Percentiles rank a stretch among this genome's conserved stretches.
These are phyloP conservation scores for Hypomesus transpacificus DNA, from an alignment of 2,113 vertebrate species.

Conservation along the genomic window DNA sequence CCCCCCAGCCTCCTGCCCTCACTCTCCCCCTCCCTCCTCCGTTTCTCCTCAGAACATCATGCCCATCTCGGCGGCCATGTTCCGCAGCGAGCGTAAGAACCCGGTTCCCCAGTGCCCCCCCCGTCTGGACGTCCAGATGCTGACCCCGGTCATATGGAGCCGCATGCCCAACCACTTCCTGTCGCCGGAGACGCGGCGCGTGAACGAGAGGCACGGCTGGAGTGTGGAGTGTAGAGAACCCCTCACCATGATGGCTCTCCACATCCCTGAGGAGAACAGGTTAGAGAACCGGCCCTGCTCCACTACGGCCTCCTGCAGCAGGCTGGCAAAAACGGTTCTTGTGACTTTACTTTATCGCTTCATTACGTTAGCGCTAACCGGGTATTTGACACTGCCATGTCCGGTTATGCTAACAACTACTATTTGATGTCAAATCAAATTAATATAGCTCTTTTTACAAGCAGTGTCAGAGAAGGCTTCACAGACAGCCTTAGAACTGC, in stretches of 20 bases:
- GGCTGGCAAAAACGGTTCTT: too few relatives aligned
- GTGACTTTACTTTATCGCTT: too few relatives aligned
- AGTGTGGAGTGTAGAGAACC: constrained; percentile 80
- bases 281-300: constrained; percentile 35
- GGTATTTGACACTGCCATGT: too few relatives aligned
- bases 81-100: constrained; percentile 88
- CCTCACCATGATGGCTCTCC: constrained; percentile 93
- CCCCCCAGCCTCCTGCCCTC: not conserved
- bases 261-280: constrained; percentile 94
- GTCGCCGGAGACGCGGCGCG: constrained; percentile 69
- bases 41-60: constrained; percentile 83
- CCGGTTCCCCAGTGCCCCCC: constrained; percentile 87
- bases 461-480: too few relatives aligned
- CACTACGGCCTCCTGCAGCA: too few relatives aligned
- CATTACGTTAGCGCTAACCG: too few relatives aligned
- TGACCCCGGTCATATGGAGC: constrained; percentile 91
- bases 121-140: constrained; percentile 79
- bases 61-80: constrained; percentile 94
- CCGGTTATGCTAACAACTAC: too few relatives aligned
- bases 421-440: too few relatives aligned
- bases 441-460: too few relatives aligned
- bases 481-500: too few relatives aligned
- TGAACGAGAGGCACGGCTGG: constrained; percentile 87
- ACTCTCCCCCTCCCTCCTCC: not conserved
- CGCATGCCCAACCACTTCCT: constrained; percentile 89